These are phyloP conservation scores for Syrmaticus mikado DNA, from an alignment of 2,113 vertebrate genomes.

Conservation along the genomic window DNA sequence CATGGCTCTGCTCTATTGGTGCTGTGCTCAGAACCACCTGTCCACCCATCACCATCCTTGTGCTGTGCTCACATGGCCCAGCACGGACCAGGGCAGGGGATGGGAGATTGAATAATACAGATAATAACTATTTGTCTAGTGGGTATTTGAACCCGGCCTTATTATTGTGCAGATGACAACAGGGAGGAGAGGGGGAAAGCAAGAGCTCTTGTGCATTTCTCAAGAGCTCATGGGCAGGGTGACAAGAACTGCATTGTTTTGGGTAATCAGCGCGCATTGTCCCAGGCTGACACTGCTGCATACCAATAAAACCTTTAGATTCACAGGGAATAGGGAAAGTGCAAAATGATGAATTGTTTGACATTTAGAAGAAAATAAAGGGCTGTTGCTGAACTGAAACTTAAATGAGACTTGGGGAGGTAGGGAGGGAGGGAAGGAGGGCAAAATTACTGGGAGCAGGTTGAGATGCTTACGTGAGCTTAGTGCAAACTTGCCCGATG, in stretches of 20 bases:
- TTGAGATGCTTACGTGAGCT: background rate
- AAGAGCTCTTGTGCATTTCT: background rate
- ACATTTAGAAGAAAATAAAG: background rate
- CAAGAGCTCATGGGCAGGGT: background rate
- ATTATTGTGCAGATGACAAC: background rate
- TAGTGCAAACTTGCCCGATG: background rate
- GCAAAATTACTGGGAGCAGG: background rate
- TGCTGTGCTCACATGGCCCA: background rate
- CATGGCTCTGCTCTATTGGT: background rate
- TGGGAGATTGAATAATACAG: background rate
- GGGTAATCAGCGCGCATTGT: background rate
- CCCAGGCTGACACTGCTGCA: background rate
- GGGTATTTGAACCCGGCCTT: background rate
- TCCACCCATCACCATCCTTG: background rate
- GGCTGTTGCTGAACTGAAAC: background rate
- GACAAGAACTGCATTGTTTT: slow-evolving; percentile 13
- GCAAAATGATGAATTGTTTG: slow-evolving; percentile 33
- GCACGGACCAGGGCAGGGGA: background rate
- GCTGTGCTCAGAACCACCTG: background rate
- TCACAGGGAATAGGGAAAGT: background rate
- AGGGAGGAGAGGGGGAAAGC: background rate
- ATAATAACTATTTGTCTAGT: background rate
- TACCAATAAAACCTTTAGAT: background rate
- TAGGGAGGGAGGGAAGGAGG: no score
- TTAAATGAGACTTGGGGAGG: background rate